Conservation (phyloP, 2,113 vertebrate genomes). For the Lepisosteus oculatus region DNA sequence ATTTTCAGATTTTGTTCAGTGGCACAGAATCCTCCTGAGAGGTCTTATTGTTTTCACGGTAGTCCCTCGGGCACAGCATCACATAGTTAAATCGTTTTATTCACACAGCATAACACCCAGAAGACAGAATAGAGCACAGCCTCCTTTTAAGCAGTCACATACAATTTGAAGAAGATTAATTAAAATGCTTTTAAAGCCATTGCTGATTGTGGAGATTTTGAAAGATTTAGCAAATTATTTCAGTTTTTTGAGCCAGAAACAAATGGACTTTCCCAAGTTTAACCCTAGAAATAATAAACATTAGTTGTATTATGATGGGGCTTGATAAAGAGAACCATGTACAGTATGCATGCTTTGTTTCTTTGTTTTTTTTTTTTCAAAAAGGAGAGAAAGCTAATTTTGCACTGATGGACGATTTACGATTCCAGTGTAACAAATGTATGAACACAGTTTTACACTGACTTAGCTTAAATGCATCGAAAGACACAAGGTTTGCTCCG, state of each 20-base stretch:
- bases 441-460: constrained; percentile 54
- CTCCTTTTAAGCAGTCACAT: constrained; percentile 49
- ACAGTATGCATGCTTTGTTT: constrained; percentile 26
- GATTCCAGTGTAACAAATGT: constrained; percentile 55
- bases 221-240: constrained; percentile 51
- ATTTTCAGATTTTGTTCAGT: constrained; percentile 71
- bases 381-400: constrained; percentile 46
- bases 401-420: constrained; percentile 55
- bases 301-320: constrained; percentile 57
- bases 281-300: constrained; percentile 57
- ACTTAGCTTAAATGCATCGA: constrained; percentile 48
- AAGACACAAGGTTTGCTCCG: constrained; percentile 59
- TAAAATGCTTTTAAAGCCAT: constrained; percentile 53
- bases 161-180: constrained; percentile 64
- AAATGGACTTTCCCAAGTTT: constrained; percentile 52
- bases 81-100: constrained; percentile 58
- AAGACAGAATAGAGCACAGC: constrained; percentile 34
- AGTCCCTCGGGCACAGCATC: constrained; percentile 66
- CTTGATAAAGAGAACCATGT: constrained; percentile 54
- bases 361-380: constrained; percentile 43
- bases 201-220: constrained; percentile 51
- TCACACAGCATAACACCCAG: constrained; percentile 52
- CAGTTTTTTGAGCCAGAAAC: constrained; percentile 45
- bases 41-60: constrained; percentile 62
- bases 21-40: constrained; percentile 70